These are phyloP conservation scores for Aphis craccivora DNA, from an alignment of 1,140 invertebrate genomes.

Conservation along the genomic window DNA sequence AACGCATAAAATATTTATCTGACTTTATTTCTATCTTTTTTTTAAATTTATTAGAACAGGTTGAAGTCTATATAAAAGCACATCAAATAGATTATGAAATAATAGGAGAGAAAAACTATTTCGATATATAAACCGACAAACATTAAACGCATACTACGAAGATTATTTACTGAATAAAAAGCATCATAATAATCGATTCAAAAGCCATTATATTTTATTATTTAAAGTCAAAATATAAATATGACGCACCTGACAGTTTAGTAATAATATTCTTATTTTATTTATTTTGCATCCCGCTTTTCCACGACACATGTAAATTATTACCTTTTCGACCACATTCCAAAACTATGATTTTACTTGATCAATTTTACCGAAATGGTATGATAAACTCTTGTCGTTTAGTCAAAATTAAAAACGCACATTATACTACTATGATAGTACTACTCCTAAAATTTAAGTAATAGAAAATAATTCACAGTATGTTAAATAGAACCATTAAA, in stretches of 20 bases:
- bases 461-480: background rate
- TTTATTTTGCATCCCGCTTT: background rate
- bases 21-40: background rate
- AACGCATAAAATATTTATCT: background rate
- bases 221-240: background rate
- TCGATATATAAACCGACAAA: background rate
- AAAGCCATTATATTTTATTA: constrained; percentile 29
- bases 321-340: background rate
- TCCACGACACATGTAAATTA: background rate
- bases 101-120: background rate
- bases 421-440: background rate
- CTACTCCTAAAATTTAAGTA: background rate
- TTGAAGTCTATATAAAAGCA: background rate
- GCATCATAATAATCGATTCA: constrained; percentile 30
- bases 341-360: background rate
- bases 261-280: constrained; percentile 22
- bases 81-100: constrained; percentile 32
- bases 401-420: background rate
- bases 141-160: background rate
- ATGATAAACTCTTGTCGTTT: background rate
- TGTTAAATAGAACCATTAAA: background rate
- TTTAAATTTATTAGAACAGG: background rate
- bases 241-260: background rate
- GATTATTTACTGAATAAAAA: background rate
- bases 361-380: background rate